These are phyloP conservation scores for Parapsyche elsis DNA, from an alignment of 1,140 invertebrate genomes.

Conservation along the genomic window DNA sequence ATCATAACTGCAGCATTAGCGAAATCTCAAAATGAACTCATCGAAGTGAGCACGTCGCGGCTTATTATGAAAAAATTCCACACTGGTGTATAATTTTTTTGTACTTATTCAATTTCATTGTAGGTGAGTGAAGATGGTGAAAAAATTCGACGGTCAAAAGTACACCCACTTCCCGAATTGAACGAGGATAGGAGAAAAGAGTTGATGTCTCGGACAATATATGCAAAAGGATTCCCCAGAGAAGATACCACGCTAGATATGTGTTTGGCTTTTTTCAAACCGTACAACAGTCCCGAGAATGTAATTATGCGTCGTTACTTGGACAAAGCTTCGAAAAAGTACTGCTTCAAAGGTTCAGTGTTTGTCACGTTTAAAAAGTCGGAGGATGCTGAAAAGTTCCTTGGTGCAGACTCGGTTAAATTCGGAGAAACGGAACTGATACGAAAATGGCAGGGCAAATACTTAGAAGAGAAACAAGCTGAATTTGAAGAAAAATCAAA, in stretches of 20 bases:
- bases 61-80: neutral
- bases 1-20: constrained; percentile 80
- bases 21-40: constrained; percentile 78
- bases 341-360: constrained; percentile 88
- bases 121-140: constrained; percentile 80
- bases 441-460: constrained; percentile 77
- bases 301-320: constrained; percentile 79
- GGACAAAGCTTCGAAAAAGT: constrained; percentile 73
- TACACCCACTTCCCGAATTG: constrained; percentile 85
- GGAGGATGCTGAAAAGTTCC: constrained; percentile 71
- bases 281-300: constrained; percentile 79
- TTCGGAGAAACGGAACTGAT: constrained; percentile 79
- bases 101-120: constrained; percentile 29
- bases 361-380: constrained; percentile 85
- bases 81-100: neutral
- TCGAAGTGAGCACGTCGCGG: constrained; percentile 69
- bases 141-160: constrained; percentile 83
- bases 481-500: constrained; percentile 65
- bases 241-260: constrained; percentile 75
- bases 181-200: constrained; percentile 85
- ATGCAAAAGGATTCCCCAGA: constrained; percentile 89
- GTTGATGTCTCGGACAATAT: constrained; percentile 80
- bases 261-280: constrained; percentile 79
- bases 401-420: constrained; percentile 75
- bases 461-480: constrained; percentile 78